Evolutionary conservation across 2,888 invertebrate genomes (phyloP), one percentile per base, ranked within the genome.

Genomic region (Plutella xylostella): DNA sequence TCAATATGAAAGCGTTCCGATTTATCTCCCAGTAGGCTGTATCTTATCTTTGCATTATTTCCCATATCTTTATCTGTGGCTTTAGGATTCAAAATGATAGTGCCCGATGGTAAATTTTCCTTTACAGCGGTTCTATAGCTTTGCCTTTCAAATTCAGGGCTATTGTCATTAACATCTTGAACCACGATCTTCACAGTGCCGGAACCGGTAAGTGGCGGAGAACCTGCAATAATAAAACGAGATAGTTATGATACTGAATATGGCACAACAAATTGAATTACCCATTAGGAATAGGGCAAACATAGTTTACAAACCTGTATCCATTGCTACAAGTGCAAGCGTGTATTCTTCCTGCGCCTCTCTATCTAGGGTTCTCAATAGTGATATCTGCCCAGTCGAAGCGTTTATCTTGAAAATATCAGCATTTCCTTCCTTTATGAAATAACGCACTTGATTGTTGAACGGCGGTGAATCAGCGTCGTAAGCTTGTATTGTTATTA

Each of bases 101-200:
- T 91, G 20, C 92, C 93, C 14, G 89, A 70, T 2, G 92, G 89
- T 43, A 91, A 79, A 70, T 97, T 97, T 84, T 98, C 98, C 53
- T 88, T 85, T 0, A 97, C 90, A 41, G 79, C 85, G 0, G 92
- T 91, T 55, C 88, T 88, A 67, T 96, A 96, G 45, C 90, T 90
- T 63, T 92, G 91, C 44, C 92, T 86, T 57, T 90, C 90, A 70
- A 97, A 97, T 58, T 91, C 90, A 0, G 97, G 97, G 55, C 90
- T 90, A 69, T 97, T 95, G 68, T 97, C 97, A 71, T 97, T 97
- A 46, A 95, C 92, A 72, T 98, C 98, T 76, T 95, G 92, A 9
- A 98, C 96, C 44, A 93, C 86, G 47, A 98, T 91, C 60, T 90
- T 89, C 1, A 98, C 92, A 41, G 93, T 92, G 31, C 97, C 97